Base-by-base conservation (phyloP, 1,140 invertebrate species). In the Rhopalosiphum maidis region DNA sequence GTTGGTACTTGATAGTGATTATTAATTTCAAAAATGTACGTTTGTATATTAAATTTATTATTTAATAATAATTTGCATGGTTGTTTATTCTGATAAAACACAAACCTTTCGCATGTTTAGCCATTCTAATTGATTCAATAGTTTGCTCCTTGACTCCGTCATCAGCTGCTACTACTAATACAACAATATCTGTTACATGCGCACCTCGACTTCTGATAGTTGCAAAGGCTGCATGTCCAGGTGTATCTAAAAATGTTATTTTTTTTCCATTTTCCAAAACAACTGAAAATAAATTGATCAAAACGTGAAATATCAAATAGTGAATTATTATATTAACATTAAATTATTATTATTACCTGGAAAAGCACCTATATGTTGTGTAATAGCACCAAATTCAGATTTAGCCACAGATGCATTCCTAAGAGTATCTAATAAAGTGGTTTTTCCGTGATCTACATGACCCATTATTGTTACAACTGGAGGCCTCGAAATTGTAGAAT, bases 121-220 rank as follows among this genome's bases (percentile, higher is more conserved):
- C 97, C 97, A 98, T 97, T 94, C 96, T 94, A 55, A 98, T 97
- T 77, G 97, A 97, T 95, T 98, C 97, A 8, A 97, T 95, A 0
- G 99, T 99, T 96, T 99, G 99, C 94, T 99, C 97, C 98, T 99
- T 99, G 1, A 99, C 98, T 77, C 99, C 99, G 96, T 99, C 99
- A 95, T 99, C 99, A 23, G 99, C 99, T 25, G 99, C 99, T 82
- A 99, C 98, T 55, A 99, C 99, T 51, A 99, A 95, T 85, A 99
- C 97, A 54, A 99, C 97, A 92, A 99, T 97, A 95, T 99, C 99
- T 0, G 99, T 99, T 68, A 97, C 96, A 94, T 97, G 96, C 4
- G 99, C 99, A 30, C 99, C 99, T 93, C 99, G 96, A 82, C 97
- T 96, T 94, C 99, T 95, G 98, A 99, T 99, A 1, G 98, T 96